These are phyloP conservation scores for Acleris emargana DNA, from an alignment of 2,888 invertebrate genomes.

Conservation along the genomic window DNA sequence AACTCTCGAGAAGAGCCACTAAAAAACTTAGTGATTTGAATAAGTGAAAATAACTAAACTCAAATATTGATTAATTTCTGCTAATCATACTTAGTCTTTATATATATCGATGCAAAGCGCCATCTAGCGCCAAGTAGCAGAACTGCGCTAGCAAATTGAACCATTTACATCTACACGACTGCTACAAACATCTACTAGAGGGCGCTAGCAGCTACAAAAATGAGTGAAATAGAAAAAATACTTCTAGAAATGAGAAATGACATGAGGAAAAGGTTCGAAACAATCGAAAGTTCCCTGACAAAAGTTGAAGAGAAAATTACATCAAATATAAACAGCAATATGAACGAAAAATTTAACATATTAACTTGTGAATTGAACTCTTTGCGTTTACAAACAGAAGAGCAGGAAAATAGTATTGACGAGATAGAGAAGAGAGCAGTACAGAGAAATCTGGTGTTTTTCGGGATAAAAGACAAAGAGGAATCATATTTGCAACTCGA, in stretches of 20 bases:
- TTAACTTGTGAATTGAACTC: background rate
- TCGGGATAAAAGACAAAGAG: background rate
- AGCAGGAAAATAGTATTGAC: background rate
- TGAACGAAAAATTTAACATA: background rate
- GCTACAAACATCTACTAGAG: background rate
- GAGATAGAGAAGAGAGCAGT: background rate
- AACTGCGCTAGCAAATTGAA: too few species aligned
- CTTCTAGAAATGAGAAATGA: background rate
- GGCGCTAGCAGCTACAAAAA: background rate
- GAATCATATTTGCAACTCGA: slow-evolving; percentile 1
- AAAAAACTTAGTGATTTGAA: too few species aligned
- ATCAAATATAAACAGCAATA: background rate
- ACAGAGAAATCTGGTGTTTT: background rate
- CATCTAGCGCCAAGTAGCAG: too few species aligned
- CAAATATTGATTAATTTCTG: too few species aligned
- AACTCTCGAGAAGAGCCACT: too few species aligned
- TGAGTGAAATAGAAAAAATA: background rate
- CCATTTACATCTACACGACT: background rate
- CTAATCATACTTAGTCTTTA: too few species aligned
- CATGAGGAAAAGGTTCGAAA: background rate
- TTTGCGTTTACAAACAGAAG: background rate
- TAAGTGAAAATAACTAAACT: too few species aligned
- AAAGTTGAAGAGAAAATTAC: background rate
- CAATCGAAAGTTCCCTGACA: background rate
- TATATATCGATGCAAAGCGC: too few species aligned